A percentile compares a stretch with the other conserved stretches of the same genome.
phyloP scores from a whole-genome alignment of 2,888 invertebrate genomes.

The Stenurella melanura region DNA sequence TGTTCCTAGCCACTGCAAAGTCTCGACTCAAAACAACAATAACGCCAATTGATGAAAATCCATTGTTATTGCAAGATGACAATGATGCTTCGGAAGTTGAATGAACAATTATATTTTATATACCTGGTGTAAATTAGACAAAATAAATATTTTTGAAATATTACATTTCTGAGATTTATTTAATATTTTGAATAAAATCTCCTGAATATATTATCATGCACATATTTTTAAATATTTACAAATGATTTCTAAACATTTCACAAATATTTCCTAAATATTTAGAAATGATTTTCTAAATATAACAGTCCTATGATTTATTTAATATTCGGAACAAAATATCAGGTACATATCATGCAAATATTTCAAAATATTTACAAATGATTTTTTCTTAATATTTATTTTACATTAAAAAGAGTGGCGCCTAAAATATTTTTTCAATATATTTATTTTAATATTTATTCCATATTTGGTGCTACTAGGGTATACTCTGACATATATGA shows the following conservation, averaged over 20 bases:
- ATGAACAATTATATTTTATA: background rate
- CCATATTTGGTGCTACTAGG: too few species aligned
- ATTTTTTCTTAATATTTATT: too few species aligned
- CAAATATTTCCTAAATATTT: conserved; percentile 17
- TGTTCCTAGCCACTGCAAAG: background rate
- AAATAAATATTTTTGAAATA: background rate
- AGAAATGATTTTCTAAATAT: background rate
- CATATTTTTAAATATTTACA: conserved; percentile 4
- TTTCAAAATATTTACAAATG: too few species aligned
- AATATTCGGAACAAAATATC: too few species aligned
- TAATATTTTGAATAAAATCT: background rate
- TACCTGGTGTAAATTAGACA: background rate
- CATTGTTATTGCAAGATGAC: background rate
- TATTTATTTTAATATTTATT: too few species aligned
- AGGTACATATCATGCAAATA: too few species aligned
- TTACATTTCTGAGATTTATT: background rate
- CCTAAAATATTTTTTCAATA: too few species aligned
- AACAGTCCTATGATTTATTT: too few species aligned
- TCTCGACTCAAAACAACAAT: background rate
- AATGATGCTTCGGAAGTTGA: background rate
- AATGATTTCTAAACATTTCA: background rate
- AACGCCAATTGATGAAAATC: background rate
- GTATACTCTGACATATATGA: too few species aligned
- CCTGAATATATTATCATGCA: background rate
- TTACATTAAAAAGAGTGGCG: too few species aligned